These are phyloP conservation scores for Propithecus perrieri DNA, from an alignment of 2,797 vertebrate genomes.

Conservation along the genomic window DNA sequence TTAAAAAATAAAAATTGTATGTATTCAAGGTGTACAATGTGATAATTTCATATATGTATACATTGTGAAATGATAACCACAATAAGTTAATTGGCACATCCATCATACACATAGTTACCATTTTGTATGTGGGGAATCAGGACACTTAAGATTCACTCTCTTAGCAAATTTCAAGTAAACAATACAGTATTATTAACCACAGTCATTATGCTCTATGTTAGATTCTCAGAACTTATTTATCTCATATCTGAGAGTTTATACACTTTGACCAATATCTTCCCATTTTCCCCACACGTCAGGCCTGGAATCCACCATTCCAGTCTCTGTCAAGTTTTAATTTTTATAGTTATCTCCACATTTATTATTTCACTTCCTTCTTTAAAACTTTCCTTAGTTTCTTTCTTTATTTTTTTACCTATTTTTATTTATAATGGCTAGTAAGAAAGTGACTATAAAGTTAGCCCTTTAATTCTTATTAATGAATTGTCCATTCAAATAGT, in stretches of 20 bases:
- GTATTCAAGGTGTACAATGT: background rate
- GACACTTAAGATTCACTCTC: background rate
- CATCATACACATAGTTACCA: background rate
- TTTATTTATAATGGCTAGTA: background rate
- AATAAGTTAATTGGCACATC: background rate
- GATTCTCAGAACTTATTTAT: background rate
- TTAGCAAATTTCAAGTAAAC: background rate
- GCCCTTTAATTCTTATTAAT: background rate
- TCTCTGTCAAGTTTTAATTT: background rate
- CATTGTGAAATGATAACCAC: background rate
- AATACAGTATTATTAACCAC: background rate
- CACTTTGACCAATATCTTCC: background rate
- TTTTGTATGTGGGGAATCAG: background rate
- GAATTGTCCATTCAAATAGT: background rate
- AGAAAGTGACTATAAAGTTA: background rate
- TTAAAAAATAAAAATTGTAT: background rate
- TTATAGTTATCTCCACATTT: background rate
- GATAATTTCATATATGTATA: background rate
- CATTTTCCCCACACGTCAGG: rapidly evolving
- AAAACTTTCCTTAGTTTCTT: background rate
- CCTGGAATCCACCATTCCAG: background rate
- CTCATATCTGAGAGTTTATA: background rate
- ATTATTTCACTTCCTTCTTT: background rate
- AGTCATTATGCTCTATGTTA: background rate
- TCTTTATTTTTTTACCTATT: background rate